Base-by-base conservation (phyloP, 2,797 vertebrate genomes). In the Poecilia picta region DNA sequence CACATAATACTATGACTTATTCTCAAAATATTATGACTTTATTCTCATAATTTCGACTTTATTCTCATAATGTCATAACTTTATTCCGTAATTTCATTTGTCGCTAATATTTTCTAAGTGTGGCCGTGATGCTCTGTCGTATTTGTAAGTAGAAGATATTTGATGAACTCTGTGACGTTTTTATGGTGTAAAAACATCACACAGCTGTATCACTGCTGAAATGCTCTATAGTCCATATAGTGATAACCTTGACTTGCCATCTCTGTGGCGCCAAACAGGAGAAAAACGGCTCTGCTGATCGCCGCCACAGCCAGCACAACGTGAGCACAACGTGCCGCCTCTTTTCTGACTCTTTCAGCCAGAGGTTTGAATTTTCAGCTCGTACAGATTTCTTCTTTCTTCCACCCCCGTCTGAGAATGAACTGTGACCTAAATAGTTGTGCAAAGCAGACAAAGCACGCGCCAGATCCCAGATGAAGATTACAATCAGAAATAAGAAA, bases 401-500 rank as follows among this genome's bases (percentile, higher is more conserved):
- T 53, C 51, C 51, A 25, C 31, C 57, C 36, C 64, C 23, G 41
- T 43, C 81, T 74, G 68, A 83, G 79, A 82, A 79, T 81, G 80
- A 78, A 88, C 83, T 75, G 74, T 89, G 92, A 94, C 93, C 91
- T 89, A 93, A 92, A 95, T 94, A 92, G 90, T 85, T 93, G 86
- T 49, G 62, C 89, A 93, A 93, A 91, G 94, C 87, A 87, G 88
- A 87, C 72, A 76, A 91, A 93, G 89, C 90, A 89, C 83, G 90
- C 84, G 85, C 90, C 89, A 89, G 83, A 81, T 79, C 68, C 87
- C 82, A 77, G 91, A 89, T 89, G 88, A 90, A 88, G 88, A 87
- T 91, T 88, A 92, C 82, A 90, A 88, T n/a, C n/a, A 93, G 93
- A 95, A 95, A 95, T 92, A 92, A 91, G 91, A 89, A 91, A 94